A percentile compares a stretch with the other conserved stretches of the same genome.
These are phyloP conservation scores for Acanthochromis polyacanthus DNA, from an alignment of 2,113 vertebrate genomes.

Conservation along the genomic window DNA sequence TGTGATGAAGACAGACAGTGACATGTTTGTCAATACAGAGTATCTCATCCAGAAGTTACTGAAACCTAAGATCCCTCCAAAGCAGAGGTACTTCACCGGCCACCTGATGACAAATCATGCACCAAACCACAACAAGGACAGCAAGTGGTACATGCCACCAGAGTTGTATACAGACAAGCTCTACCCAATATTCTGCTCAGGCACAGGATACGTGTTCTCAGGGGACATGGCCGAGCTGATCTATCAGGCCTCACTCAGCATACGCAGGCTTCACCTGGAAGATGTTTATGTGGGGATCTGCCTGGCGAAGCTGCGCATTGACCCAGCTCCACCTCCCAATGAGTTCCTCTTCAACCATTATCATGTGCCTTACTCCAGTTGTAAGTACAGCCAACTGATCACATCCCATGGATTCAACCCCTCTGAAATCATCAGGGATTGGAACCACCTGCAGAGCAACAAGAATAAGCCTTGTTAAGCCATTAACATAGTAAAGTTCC, in stretches of 20 bases:
- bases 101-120: conserved; percentile 96
- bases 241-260: conserved; percentile 94
- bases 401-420: conserved; percentile 98
- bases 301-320: conserved; percentile 94
- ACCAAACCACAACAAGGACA: conserved; percentile 95
- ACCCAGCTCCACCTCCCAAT: conserved; percentile 94
- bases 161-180: conserved; percentile 96
- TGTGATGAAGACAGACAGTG: conserved; percentile 99
- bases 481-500: conserved; percentile 71
- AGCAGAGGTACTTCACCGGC: conserved; percentile 94
- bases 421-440: conserved; percentile 95
- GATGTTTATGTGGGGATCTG: conserved; percentile 99
- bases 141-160: conserved; percentile 98
- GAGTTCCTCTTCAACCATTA: conserved; percentile 98
- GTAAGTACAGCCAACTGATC: conserved; percentile 98
- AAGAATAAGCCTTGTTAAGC: conserved; percentile 95
- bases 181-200: conserved; percentile 97
- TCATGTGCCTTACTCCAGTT: conserved; percentile 97
- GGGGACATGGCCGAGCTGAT: conserved; percentile 96
- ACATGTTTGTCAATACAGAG: conserved; percentile 99
- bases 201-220: conserved; percentile 98
- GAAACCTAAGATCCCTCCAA: conserved; percentile 91
- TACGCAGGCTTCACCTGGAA: conserved; percentile 95
- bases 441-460: conserved; percentile 98
- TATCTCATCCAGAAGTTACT: conserved; percentile 97